Percentiles rank a stretch among this genome's conserved stretches.
Evolutionary conservation across 2,113 vertebrate genomes (phyloP).

Genomic region (Oreochromis spilurus): DNA sequence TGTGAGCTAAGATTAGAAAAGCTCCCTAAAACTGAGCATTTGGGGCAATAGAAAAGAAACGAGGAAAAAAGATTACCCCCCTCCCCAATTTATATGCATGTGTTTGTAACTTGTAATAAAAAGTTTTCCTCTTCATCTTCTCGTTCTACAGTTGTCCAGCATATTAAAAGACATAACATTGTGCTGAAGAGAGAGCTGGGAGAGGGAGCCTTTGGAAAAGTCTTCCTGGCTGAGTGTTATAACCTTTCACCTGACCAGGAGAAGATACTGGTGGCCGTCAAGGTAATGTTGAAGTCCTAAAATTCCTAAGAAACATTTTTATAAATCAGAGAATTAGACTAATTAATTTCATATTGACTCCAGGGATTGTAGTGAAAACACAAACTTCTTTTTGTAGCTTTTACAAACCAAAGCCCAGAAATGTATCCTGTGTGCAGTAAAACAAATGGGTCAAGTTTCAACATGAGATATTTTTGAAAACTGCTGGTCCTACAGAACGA

Average conservation of each 20-base stretch:
- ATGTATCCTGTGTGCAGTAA: background rate
- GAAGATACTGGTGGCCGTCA: constrained; percentile 97
- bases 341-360: background rate
- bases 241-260: constrained; percentile 92
- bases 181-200: constrained; percentile 96
- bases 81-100: background rate
- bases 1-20: background rate
- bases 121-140: background rate
- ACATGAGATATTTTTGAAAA: background rate
- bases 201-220: constrained; percentile 97
- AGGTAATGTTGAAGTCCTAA: constrained; percentile 75
- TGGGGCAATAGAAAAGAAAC: background rate
- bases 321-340: background rate
- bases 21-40: background rate
- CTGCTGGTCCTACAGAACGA: background rate
- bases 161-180: constrained; percentile 98
- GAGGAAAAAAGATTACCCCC: background rate
- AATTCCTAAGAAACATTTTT: background rate
- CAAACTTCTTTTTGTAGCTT: background rate
- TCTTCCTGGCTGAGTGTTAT: constrained; percentile 96
- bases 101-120: background rate
- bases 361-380: background rate
- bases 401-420: background rate
- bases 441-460: background rate
- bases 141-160: constrained; percentile 86